phyloP scores from a whole-genome alignment of 1,140 invertebrate species.

The Hyles vespertilio region DNA sequence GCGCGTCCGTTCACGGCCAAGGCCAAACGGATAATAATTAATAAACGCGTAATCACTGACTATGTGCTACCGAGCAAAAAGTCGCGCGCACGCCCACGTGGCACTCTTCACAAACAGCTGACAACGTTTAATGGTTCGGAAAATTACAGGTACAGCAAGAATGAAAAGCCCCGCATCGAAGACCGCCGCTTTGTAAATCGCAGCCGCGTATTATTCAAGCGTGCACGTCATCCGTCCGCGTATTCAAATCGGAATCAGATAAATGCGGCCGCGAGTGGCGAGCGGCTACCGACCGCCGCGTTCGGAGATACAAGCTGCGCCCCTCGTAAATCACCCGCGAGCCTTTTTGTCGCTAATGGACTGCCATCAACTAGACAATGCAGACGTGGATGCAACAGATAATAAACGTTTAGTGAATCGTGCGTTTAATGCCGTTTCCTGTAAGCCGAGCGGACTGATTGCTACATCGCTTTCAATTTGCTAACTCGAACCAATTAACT shows the following conservation, averaged over 20 bases:
- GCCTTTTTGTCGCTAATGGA: slow-evolving; percentile 32
- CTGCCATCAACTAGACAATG: slow-evolving; percentile 17
- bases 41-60: slow-evolving; percentile 59
- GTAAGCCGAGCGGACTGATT: slow-evolving; percentile 10
- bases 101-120: slow-evolving; percentile 46
- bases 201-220: slow-evolving; percentile 12
- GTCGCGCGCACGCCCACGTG: slow-evolving; percentile 50
- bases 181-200: slow-evolving; percentile 21
- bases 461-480: slow-evolving; percentile 7
- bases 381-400: slow-evolving; percentile 8
- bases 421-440: slow-evolving; percentile 15
- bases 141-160: slow-evolving; percentile 37
- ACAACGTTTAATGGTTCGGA: slow-evolving; percentile 62
- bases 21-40: slow-evolving; percentile 64
- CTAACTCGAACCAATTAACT: neutral
- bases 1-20: slow-evolving; percentile 65
- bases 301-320: slow-evolving; percentile 33
- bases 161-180: neutral
- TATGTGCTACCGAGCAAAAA: slow-evolving; percentile 53
- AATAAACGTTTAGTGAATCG: slow-evolving; percentile 23
- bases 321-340: slow-evolving; percentile 35
- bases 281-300: slow-evolving; percentile 16
- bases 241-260: slow-evolving; percentile 23
- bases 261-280: slow-evolving; percentile 15
- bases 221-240: slow-evolving; percentile 9